Percentiles rank a stretch among this genome's conserved stretches.
These are phyloP conservation scores for Altica lythri DNA, from an alignment of 2,888 invertebrate genomes.

Conservation along the genomic window DNA sequence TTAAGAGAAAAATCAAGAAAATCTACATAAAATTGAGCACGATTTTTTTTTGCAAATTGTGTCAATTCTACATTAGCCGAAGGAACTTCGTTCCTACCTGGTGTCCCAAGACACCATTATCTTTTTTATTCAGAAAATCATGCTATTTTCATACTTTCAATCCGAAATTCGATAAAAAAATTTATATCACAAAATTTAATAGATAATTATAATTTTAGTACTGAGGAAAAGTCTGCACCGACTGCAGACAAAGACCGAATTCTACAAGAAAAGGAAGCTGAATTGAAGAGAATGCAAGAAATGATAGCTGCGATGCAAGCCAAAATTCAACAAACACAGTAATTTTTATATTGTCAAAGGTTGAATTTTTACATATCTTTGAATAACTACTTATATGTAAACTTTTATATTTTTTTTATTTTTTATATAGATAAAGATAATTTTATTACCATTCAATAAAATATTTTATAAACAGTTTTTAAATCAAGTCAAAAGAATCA, in stretches of 20 bases:
- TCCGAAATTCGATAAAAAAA: no score
- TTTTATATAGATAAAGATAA: background rate
- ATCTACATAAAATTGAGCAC: no score
- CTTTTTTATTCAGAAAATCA: no score
- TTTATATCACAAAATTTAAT: no score
- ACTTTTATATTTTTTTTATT: conserved; percentile 5
- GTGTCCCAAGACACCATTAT: no score
- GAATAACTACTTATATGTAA: conserved; percentile 10
- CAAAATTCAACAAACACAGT: conserved; percentile 73
- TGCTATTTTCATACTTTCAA: no score
- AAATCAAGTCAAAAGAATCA: no score
- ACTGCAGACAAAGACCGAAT: conserved; percentile 78
- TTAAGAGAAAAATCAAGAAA: no score
- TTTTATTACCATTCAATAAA: background rate
- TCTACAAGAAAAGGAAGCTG: conserved; percentile 89
- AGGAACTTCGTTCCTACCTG: no score
- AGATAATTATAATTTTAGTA: conserved; percentile 24
- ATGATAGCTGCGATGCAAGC: conserved; percentile 96
- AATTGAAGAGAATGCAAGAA: conserved; percentile 93
- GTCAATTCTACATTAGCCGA: no score
- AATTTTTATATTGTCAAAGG: conserved; percentile 6
- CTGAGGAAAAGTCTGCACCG: conserved; percentile 54
- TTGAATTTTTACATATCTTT: conserved; percentile 28
- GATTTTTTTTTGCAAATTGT: no score
- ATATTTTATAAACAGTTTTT: background rate